phyloP scores from a whole-genome alignment of 2,888 invertebrate genomes.

The Physocephala rufipes region DNA sequence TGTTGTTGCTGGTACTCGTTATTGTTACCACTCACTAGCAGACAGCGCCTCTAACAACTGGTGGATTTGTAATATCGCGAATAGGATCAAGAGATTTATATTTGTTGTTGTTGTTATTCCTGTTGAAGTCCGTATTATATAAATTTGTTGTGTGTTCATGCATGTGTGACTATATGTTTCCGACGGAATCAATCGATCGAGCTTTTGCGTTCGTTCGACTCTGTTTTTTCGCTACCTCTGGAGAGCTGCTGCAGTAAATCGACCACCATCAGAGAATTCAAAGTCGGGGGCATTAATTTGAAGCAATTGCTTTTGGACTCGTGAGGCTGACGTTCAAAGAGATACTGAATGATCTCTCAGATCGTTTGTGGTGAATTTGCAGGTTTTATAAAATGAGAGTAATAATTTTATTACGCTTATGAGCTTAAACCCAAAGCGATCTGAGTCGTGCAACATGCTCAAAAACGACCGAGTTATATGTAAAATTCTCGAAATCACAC shows the following conservation, averaged over 20 bases:
- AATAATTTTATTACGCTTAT: background rate
- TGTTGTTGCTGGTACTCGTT: too few relatives aligned
- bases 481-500: too few relatives aligned
- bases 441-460: background rate
- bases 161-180: background rate
- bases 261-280: background rate
- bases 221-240: conserved; percentile 3
- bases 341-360: background rate
- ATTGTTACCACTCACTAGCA: background rate
- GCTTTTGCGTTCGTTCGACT: background rate
- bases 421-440: background rate
- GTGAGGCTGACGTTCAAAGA: too few relatives aligned
- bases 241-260: background rate
- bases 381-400: conserved; percentile 6
- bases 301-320: too few relatives aligned
- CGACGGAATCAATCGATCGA: background rate
- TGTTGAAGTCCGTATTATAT: too few relatives aligned
- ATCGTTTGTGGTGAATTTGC: conserved; percentile 17
- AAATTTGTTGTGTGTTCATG: too few relatives aligned
- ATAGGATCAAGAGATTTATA: background rate
- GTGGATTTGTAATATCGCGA: conserved; percentile 21
- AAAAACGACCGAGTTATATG: background rate
- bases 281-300: background rate
- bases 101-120: too few relatives aligned
- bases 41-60: background rate